Conservation (phyloP, 2,888 invertebrate genomes). For the Tenthredo amoena region DNA sequence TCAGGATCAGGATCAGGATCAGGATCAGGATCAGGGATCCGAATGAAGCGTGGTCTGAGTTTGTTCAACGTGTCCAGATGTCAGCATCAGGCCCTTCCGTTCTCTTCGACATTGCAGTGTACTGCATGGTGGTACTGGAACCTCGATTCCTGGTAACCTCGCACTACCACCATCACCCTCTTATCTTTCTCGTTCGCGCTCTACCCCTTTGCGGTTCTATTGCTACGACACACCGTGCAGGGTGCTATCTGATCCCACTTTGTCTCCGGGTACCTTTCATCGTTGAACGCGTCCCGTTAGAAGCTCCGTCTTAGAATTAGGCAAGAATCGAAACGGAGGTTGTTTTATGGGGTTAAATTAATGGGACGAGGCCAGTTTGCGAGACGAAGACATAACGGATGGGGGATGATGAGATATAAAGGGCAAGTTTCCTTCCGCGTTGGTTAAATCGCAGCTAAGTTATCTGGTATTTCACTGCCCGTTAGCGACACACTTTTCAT, state of each 20-base stretch:
- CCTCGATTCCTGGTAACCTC: neutral
- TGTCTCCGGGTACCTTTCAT: slow-evolving; percentile 56
- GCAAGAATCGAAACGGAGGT: slow-evolving; percentile 20
- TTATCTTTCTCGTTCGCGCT: slow-evolving; percentile 66
- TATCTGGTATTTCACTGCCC: neutral
- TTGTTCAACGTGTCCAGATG: slow-evolving; percentile 26
- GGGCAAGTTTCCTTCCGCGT: neutral
- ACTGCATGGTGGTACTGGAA: neutral
- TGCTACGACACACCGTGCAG: slow-evolving; percentile 66
- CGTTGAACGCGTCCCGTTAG: slow-evolving; percentile 43
- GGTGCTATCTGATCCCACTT: slow-evolving; percentile 66
- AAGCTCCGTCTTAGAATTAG: slow-evolving; percentile 48
- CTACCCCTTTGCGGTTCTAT: slow-evolving; percentile 65
- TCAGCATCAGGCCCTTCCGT: slow-evolving; percentile 69
- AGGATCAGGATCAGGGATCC: too few species aligned
- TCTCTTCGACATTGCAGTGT: slow-evolving; percentile 52
- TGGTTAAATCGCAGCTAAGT: neutral
- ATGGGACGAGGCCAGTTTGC: slow-evolving; percentile 25
- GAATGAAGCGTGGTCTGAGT: neutral
- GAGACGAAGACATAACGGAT: neutral
- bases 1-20: neutral
- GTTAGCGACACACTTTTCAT: slow-evolving; percentile 27
- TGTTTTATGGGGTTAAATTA: neutral
- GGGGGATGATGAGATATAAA: neutral
- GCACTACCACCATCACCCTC: slow-evolving; percentile 23